Base-by-base conservation (phyloP, 2,888 invertebrate species). In the Lochmaea capreae region DNA sequence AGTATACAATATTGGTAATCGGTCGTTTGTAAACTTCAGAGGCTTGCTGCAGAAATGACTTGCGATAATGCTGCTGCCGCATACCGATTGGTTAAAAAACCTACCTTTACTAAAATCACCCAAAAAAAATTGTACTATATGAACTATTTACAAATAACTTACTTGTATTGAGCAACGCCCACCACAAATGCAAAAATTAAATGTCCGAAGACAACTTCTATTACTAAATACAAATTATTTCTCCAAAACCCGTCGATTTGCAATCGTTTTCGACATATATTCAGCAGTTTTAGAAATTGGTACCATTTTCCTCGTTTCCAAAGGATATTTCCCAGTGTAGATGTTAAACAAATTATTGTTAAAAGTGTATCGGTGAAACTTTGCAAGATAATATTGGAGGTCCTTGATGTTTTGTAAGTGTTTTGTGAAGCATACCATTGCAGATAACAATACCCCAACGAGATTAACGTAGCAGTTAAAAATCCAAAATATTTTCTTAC, bases 141-240 rank as follows among this genome's bases (percentile, higher is more conserved):
- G 3, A 46, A 46, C 33, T 66, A 22, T 49, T 61, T 26, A 33
- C 14, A 39, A 54, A 16, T 11, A 33, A 54, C 73, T 77, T 65
- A 74, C 77, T 71, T 69, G 68, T 72, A 77, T 16, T 72, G 74
- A 57, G 73, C 69, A 18, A 77, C 49, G 3, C 46, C 69, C 14
- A 42, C 54, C 16, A 74, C 66, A 42, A 73, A 16, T 4, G 71
- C 22, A 49, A 77, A 71, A 10, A 65, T 52, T 16, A 71, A 22
- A 63, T 77, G 76, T 0, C 76, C 77, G 11, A 77, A 46, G 14
- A 76, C 18, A 43, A 74, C 33, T 52, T 77, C 77, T 18, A 76
- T 14, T 46, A 67, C 43, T 49, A 76, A 73, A 59, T 69, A 63
- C 11, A 73, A 18, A 14, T 39, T 68, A 33, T 72, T 72, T 33